phyloP scores from a whole-genome alignment of 1,140 invertebrate genomes.

The Sarcophaga bullata region DNA sequence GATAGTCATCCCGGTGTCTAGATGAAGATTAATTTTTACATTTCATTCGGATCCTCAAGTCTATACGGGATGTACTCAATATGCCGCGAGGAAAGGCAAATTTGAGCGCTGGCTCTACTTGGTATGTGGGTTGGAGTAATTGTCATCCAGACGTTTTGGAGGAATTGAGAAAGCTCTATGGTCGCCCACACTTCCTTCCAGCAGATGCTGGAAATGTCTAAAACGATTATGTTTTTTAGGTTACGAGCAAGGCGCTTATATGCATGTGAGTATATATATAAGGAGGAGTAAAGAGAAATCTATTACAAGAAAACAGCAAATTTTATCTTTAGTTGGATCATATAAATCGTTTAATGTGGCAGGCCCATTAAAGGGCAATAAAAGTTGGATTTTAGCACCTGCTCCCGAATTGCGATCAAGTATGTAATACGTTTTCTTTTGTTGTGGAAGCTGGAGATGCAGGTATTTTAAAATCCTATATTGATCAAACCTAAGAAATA shows the following conservation, averaged over 20 bases:
- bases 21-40: constrained; percentile 88
- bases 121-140: constrained; percentile 95
- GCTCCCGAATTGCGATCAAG: constrained; percentile 87
- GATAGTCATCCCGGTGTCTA: constrained; percentile 72
- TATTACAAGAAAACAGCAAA: constrained; percentile 68
- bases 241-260: constrained; percentile 88
- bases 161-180: constrained; percentile 81
- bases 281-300: background rate
- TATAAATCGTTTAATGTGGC: constrained; percentile 91
- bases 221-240: constrained; percentile 95
- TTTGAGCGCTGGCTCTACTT: constrained; percentile 73
- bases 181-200: constrained; percentile 86
- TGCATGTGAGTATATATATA: constrained; percentile 81
- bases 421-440: constrained; percentile 79
- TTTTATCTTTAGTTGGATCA: constrained; percentile 82
- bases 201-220: constrained; percentile 86
- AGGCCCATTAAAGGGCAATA: constrained; percentile 89
- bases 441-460: constrained; percentile 88
- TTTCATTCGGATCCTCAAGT: constrained; percentile 84
- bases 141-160: constrained; percentile 83
- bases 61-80: constrained; percentile 80
- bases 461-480: constrained; percentile 66
- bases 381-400: constrained; percentile 86
- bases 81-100: constrained; percentile 77
- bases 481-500: constrained; percentile 46